Conservation (phyloP, 2,888 invertebrate species). For the Tachina lurida region DNA sequence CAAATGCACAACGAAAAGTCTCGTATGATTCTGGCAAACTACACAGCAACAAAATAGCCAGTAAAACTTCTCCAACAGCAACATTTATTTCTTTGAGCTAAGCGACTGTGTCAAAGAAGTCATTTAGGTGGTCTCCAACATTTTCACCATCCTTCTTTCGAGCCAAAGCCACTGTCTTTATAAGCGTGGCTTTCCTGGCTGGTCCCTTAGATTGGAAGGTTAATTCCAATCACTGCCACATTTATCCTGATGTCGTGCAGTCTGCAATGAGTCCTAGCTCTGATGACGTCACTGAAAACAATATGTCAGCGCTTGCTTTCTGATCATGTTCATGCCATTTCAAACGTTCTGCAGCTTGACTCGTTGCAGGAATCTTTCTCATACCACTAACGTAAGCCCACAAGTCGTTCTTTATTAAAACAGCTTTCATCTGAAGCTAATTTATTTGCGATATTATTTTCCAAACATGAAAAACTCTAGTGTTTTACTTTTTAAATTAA, state of each 20-base stretch:
- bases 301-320: background rate
- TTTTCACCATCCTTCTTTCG: slow-evolving; percentile 77
- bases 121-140: background rate
- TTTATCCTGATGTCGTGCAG: background rate
- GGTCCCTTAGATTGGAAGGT: slow-evolving; percentile 79
- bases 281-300: background rate
- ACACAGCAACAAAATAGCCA: too few relatives aligned
- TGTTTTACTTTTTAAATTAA: too few relatives aligned
- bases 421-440: background rate
- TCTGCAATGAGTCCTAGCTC: background rate
- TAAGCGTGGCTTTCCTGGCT: slow-evolving; percentile 79
- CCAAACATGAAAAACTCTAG: too few relatives aligned
- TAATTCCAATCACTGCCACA: background rate
- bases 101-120: slow-evolving; percentile 72
- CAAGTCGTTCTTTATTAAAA: background rate
- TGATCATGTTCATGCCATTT: too few relatives aligned
- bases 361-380: too few relatives aligned
- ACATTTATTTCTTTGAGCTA: slow-evolving; percentile 74
- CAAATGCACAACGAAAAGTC: too few relatives aligned
- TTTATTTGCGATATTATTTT: background rate
- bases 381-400: too few relatives aligned
- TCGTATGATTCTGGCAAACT: too few relatives aligned
- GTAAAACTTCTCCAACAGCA: too few relatives aligned
- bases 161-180: slow-evolving; percentile 78
- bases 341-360: too few relatives aligned